Evolutionary conservation across 2,113 vertebrate species (phyloP).

Genomic region (Phalacrocorax aristotelis): DNA sequence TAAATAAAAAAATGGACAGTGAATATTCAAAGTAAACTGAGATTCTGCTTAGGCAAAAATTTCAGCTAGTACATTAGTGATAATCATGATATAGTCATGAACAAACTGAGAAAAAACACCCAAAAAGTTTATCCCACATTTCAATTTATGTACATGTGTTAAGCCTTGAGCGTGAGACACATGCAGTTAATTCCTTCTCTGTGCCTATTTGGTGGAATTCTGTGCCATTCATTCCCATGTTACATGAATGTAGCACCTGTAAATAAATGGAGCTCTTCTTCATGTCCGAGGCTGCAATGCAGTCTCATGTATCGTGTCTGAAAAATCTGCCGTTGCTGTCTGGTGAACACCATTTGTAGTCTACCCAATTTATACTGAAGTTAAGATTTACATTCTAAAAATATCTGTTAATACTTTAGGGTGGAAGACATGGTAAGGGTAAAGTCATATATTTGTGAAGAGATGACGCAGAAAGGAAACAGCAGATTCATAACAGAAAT

Average conservation of each 20-base stretch:
- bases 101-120: background rate
- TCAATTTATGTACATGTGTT: background rate
- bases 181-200: background rate
- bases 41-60: background rate
- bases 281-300: background rate
- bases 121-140: background rate
- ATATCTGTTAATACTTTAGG: background rate
- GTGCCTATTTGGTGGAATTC: background rate
- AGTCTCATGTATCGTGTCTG: background rate
- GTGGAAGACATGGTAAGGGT: background rate
- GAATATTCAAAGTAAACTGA: background rate
- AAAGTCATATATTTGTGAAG: background rate
- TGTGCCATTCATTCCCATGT: background rate
- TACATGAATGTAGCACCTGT: background rate
- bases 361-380: background rate
- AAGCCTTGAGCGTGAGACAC: background rate
- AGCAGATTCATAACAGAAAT: background rate
- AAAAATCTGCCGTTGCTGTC: background rate
- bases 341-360: background rate
- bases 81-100: background rate
- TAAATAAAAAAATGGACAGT: background rate
- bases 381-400: background rate
- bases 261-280: background rate
- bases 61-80: background rate
- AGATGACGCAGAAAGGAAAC: background rate